Conservation (phyloP, 2,888 invertebrate species). For the Hetaerina titia region DNA sequence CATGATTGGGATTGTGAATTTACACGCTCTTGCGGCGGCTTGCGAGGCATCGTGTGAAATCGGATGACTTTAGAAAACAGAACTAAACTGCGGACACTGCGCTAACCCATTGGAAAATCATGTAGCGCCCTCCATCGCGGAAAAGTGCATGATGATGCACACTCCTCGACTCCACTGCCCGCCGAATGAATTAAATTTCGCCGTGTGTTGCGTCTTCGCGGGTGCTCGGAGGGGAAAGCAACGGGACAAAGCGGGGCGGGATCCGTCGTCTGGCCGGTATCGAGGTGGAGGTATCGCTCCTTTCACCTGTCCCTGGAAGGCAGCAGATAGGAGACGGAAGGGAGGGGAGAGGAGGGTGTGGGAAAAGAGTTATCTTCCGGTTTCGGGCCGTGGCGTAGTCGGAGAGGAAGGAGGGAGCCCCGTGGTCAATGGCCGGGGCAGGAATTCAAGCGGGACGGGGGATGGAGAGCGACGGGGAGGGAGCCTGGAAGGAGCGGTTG, state of each 20-base stretch:
- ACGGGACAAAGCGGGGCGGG: neutral
- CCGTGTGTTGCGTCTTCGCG: too few species aligned
- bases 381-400: neutral
- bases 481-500: neutral
- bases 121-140: neutral
- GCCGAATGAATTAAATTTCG: neutral
- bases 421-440: conserved; percentile 56
- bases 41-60: too few species aligned
- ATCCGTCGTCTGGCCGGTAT: too few species aligned
- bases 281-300: neutral
- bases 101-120: too few species aligned
- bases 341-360: neutral
- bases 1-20: too few species aligned
- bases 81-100: too few species aligned
- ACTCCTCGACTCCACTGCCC: neutral
- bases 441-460: conserved; percentile 30
- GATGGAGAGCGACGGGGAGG: neutral
- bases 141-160: neutral
- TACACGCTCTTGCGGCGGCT: too few species aligned
- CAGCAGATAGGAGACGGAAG: neutral
- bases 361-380: conserved; percentile 46
- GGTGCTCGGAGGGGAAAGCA: neutral
- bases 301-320: neutral
- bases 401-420: neutral
- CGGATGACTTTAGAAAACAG: too few species aligned